Evolutionary conservation across 2,888 invertebrate genomes (phyloP), one percentile per base, ranked within the genome.

Genomic region (Baccha elongata): DNA sequence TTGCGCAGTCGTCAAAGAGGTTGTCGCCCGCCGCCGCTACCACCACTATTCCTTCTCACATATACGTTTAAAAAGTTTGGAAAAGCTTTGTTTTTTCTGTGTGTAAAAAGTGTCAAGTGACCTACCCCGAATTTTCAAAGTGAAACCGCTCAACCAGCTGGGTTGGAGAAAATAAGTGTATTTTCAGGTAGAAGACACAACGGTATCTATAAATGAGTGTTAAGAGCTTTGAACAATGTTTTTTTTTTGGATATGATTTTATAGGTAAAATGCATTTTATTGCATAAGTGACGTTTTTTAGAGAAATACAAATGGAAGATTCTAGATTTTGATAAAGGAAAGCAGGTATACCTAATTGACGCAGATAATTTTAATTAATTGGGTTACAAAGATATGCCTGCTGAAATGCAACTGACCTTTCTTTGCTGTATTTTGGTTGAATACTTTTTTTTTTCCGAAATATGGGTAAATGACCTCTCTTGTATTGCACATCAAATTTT

Each of bases 1-100:
- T 48, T 71, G 71, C 76, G 81, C 81, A 81, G 46, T 76, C 32
- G 4, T 46, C 68, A 62, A 58, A 83, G 64, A 78, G 71, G 71
- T 78, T 71, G 58, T 71, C 60, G 68, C 35, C 75, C 60, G 44
- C 44, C 29, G 19, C 17, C 32, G 32, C 19, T 11, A 5, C 11
- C 32, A 53, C n/a, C n/a, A 15, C 1, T 15, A 1, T 13, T 13
- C 3, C 1, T 11, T 11, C 1, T 8, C 53, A 35, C n/a, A 21
- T 53, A 19, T 35, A 53, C 58, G 40, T 40, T 26, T 40, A 58
- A 58, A 40, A 37, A 26, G 58, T 55, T 55, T 15, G 4, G 0
- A 17, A 26, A 40, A 58, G 58, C 58, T 58, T 35, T 17, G 5
- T 35, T 55, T n/a, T 58, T 44, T 4, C 10, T 19, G 13, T 15